A percentile compares a stretch with the other conserved stretches of the same genome.
Conservation (phyloP, 2,888 invertebrate genomes). For the Abrostola triplasia region DNA sequence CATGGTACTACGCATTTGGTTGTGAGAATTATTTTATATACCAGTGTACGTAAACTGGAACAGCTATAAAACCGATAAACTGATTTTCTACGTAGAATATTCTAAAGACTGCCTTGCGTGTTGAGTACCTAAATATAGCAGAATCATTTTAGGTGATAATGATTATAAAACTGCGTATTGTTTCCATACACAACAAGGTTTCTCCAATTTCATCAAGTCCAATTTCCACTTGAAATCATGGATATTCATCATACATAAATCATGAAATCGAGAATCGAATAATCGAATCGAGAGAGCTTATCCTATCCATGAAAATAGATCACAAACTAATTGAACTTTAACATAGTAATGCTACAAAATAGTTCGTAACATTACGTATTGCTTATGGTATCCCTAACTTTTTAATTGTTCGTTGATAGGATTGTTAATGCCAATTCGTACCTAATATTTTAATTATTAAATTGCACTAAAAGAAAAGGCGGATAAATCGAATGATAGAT, state of each 20-base stretch:
- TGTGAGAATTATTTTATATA: background rate
- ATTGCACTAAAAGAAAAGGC: constrained; percentile 3
- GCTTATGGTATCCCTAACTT: constrained; percentile 4
- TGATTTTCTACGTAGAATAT: background rate
- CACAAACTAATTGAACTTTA: constrained; percentile 5
- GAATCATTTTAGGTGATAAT: no score
- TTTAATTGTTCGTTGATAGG: constrained; percentile 2
- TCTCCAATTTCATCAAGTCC: constrained; percentile 18
- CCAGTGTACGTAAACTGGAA: background rate
- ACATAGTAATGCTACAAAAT: background rate
- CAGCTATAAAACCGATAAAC: background rate
- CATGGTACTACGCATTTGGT: constrained; percentile 25
- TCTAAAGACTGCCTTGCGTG: background rate
- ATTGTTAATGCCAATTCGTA: background rate
- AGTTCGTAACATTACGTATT: constrained; percentile 13
- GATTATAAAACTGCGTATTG: no score
- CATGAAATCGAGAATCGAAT: background rate
- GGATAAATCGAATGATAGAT: background rate
- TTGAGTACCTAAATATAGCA: background rate
- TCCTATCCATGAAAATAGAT: background rate
- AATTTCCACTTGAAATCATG: constrained; percentile 12
- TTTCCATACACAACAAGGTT: background rate
- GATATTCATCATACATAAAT: background rate
- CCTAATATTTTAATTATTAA: background rate
- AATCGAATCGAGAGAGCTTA: constrained; percentile 12